A percentile compares a stretch with the other conserved stretches of the same genome.
Conservation (phyloP, 1,140 invertebrate genomes). For the Lasaia peninsularis region DNA sequence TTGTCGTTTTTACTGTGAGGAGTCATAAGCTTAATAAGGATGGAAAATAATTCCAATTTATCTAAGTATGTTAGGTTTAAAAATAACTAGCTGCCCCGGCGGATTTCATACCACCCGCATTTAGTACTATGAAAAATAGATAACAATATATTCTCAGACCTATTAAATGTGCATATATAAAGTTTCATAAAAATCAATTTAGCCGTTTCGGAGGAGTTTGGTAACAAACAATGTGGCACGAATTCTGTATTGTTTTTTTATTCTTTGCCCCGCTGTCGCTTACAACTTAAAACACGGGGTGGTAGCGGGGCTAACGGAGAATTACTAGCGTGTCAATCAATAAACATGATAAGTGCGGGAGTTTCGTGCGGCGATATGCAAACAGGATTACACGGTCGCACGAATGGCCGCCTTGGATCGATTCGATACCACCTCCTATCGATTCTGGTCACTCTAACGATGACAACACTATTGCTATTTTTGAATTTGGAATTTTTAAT, state of each 20-base stretch:
- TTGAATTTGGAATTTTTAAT: background rate
- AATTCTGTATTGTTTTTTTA: background rate
- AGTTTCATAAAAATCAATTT: too few relatives aligned
- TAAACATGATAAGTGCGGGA: conserved; percentile 73
- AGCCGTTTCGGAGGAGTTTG: too few relatives aligned
- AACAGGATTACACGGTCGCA: conserved; percentile 59
- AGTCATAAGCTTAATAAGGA: too few relatives aligned
- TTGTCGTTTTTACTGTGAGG: too few relatives aligned
- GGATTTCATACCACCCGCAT: too few relatives aligned
- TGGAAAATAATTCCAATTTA: too few relatives aligned
- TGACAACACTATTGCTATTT: conserved; percentile 10
- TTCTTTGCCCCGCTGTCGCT: background rate
- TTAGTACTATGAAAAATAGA: too few relatives aligned
- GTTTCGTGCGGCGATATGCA: conserved; percentile 71
- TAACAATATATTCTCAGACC: too few relatives aligned
- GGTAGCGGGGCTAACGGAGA: conserved; percentile 48
- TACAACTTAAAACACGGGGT: conserved; percentile 14
- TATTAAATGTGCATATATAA: too few relatives aligned
- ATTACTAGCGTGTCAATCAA: conserved; percentile 73
- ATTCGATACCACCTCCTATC: conserved; percentile 24
- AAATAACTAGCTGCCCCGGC: too few relatives aligned
- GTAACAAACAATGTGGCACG: too few relatives aligned
- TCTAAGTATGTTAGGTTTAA: too few relatives aligned
- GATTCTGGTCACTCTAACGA: conserved; percentile 15
- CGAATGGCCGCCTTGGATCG: conserved; percentile 42